Percentiles rank a stretch among this genome's conserved stretches.
These are phyloP conservation scores for Epistrophe eligans DNA, from an alignment of 2,888 invertebrate genomes.

Conservation along the genomic window DNA sequence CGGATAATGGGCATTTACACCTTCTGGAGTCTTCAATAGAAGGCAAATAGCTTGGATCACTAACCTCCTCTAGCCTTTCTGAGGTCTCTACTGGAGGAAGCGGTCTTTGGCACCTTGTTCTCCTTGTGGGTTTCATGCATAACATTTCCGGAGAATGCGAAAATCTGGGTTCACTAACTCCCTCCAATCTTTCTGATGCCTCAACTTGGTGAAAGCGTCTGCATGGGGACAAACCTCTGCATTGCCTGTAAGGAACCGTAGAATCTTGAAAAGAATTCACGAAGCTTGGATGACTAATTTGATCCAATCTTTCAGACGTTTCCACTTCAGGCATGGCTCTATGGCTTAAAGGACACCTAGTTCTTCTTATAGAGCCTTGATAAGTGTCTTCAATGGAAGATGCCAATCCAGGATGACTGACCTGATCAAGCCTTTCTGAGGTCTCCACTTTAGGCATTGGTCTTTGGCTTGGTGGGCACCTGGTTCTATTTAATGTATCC, in stretches of 20 bases:
- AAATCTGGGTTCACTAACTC: conserved; percentile 8
- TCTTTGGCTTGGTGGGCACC: background rate
- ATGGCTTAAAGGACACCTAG: background rate
- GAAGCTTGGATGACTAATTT: background rate
- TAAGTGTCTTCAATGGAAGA: background rate
- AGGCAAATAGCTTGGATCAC: background rate
- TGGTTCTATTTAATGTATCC: background rate
- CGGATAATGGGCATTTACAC: background rate
- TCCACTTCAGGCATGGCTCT: conserved; percentile 1
- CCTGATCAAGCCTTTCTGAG: background rate
- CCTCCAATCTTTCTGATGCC: conserved; percentile 6
- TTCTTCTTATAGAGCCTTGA: background rate
- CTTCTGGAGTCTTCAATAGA: background rate
- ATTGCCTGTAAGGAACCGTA: background rate
- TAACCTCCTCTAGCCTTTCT: background rate
- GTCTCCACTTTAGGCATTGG: background rate
- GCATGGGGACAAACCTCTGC: background rate
- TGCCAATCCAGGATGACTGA: background rate
- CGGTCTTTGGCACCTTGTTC: background rate
- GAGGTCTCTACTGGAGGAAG: background rate
- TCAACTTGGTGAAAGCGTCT: background rate
- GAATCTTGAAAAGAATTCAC: background rate
- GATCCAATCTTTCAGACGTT: background rate
- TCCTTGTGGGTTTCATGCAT: background rate
- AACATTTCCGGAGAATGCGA: background rate